Evolutionary conservation across 2,797 vertebrate genomes (phyloP).

Genomic region (Dryobates pubescens): DNA sequence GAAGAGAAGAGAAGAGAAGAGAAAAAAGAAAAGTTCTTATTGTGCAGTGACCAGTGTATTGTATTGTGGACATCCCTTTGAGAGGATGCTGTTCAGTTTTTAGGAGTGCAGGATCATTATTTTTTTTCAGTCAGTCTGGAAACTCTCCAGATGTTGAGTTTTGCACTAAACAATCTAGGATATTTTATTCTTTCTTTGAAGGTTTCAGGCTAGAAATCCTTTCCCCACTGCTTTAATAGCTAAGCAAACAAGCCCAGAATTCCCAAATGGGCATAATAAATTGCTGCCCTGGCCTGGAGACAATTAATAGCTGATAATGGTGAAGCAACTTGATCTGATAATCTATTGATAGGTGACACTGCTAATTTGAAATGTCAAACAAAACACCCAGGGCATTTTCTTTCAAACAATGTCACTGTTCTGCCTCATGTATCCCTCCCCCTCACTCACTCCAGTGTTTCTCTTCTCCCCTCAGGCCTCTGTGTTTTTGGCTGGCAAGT

Average conservation of each 20-base stretch:
- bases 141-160: not conserved
- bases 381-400: not conserved
- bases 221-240: not conserved
- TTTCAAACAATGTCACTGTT: not conserved
- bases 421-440: not conserved
- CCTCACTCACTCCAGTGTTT: not conserved
- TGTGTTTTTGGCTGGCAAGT: not conserved
- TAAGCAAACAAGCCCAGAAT: not conserved
- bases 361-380: not conserved
- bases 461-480: not conserved
- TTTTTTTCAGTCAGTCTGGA: not conserved
- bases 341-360: not conserved
- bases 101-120: not conserved
- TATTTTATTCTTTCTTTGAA: not conserved
- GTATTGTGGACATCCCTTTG: not conserved
- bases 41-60: not conserved
- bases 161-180: not conserved
- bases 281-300: not conserved
- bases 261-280: not conserved
- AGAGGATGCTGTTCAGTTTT: not conserved
- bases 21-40: not conserved
- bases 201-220: not conserved
- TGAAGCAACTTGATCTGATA: not conserved
- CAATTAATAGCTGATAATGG: not conserved
- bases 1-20: too few species aligned